These are phyloP conservation scores for Hydractinia symbiolongicarpus DNA, from an alignment of 30 jellyfish, hydroid and myxozoan species.

Conservation along the genomic window DNA sequence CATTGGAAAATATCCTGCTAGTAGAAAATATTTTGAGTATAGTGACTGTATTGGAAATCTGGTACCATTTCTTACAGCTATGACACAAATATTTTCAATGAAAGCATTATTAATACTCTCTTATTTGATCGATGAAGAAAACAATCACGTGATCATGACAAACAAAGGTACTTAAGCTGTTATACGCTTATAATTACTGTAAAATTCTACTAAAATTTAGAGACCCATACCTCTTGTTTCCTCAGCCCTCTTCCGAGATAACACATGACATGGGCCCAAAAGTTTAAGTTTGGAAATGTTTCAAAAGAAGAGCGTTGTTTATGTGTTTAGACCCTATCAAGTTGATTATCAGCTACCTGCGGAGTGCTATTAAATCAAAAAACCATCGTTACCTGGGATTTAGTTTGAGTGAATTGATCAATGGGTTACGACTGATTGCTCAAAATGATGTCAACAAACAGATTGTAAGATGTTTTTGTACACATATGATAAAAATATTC, in stretches of 20 bases:
- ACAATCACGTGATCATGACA: constrained; percentile 52
- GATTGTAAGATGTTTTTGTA: constrained; percentile 21
- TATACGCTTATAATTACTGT: background rate
- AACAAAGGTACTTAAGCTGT: constrained; percentile 31
- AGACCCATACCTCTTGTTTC: background rate
- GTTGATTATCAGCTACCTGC: constrained; percentile 26
- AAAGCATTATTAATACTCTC: constrained; percentile 40
- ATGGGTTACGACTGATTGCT: constrained; percentile 45
- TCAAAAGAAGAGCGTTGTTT: background rate
- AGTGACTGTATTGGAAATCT: background rate
- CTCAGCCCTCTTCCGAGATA: background rate
- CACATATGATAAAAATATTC: too few relatives aligned
- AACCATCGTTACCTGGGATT: constrained; percentile 42
- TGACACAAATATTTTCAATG: constrained; percentile 4
- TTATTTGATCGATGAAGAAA: constrained; percentile 52
- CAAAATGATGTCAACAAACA: constrained; percentile 58
- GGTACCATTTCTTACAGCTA: background rate
- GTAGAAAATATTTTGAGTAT: background rate
- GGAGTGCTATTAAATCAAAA: constrained; percentile 30
- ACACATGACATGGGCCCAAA: background rate
- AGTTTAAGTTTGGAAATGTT: background rate
- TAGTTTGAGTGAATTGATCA: constrained; percentile 42
- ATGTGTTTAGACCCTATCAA: constrained; percentile 47
- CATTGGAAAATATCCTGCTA: constrained; percentile 8
- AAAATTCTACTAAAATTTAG: background rate